These are phyloP conservation scores for Trichogramma evanescens DNA, from an alignment of 2,888 invertebrate species.

Conservation along the genomic window DNA sequence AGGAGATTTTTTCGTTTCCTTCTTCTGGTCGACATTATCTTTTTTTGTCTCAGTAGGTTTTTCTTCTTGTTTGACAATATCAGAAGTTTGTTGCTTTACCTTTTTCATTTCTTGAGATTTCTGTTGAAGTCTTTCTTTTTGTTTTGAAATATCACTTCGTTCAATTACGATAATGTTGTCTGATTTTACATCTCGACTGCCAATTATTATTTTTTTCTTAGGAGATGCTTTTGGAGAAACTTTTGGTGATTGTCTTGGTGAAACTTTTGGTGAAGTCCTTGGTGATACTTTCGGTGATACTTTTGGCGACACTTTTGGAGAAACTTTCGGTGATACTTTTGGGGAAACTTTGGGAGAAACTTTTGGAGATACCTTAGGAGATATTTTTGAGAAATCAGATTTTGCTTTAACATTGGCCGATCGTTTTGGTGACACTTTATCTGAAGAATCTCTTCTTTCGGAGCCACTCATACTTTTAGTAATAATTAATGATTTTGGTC, in stretches of 20 bases:
- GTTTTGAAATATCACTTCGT: background rate
- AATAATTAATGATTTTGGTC: constrained; percentile 43
- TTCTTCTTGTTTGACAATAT: constrained; percentile 25
- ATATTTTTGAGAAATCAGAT: constrained; percentile 44
- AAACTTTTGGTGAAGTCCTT: constrained; percentile 22
- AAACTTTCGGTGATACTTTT: constrained; percentile 33
- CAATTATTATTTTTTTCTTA: constrained; percentile 14
- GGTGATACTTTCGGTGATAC: constrained; percentile 30
- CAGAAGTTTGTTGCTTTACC: constrained; percentile 2
- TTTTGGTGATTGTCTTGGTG: constrained; percentile 32
- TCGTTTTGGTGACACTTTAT: constrained; percentile 41
- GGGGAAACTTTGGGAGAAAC: constrained; percentile 24
- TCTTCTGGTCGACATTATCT: constrained; percentile 20
- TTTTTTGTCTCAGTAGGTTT: constrained; percentile 17
- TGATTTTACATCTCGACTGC: background rate
- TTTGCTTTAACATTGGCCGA: constrained; percentile 48
- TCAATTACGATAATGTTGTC: constrained; percentile 12
- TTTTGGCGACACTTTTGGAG: constrained; percentile 29
- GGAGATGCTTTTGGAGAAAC: constrained; percentile 31
- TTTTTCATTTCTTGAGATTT: constrained; percentile 26
- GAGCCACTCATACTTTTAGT: constrained; percentile 43
- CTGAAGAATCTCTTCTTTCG: constrained; percentile 39
- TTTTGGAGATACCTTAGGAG: constrained; percentile 18
- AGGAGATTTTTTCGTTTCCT: constrained; percentile 49
- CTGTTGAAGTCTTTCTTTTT: constrained; percentile 19